These are phyloP conservation scores for Nasonia oneida DNA, from an alignment of 2,888 invertebrate genomes.

Conservation along the genomic window DNA sequence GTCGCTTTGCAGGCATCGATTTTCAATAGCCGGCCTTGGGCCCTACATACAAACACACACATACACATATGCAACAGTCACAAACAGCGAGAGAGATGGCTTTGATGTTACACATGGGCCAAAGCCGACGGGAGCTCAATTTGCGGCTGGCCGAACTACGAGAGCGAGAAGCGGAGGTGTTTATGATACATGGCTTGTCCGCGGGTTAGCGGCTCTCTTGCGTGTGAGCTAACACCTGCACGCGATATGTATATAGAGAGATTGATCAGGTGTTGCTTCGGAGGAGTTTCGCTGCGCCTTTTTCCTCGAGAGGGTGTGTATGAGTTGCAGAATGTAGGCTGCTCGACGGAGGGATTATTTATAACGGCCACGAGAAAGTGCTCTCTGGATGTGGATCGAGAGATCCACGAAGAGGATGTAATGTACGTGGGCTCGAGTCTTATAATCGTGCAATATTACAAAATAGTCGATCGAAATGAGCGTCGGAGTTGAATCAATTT, in stretches of 20 bases:
- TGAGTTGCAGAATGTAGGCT: no score
- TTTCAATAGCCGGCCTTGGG: constrained; percentile 52
- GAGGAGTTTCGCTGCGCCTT: neutral
- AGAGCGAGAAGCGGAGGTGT: neutral
- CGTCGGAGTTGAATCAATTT: neutral
- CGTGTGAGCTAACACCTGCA: neutral
- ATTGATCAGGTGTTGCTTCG: no score
- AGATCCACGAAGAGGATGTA: no score
- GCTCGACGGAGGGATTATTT: no score
- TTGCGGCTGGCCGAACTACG: constrained; percentile 16
- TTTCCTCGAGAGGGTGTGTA: neutral
- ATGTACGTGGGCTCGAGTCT: no score
- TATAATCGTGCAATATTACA: no score
- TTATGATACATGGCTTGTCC: constrained; percentile 18
- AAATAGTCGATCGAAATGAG: no score
- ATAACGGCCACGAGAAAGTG: no score
- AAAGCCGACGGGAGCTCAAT: constrained; percentile 28
- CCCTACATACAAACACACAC: neutral
- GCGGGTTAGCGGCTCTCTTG: constrained; percentile 13
- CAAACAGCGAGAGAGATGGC: neutral
- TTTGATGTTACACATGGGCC: constrained; percentile 3
- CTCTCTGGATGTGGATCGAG: no score
- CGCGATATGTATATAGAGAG: neutral
- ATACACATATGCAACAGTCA: neutral
- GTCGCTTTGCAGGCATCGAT: constrained; percentile 38